Conservation (phyloP, 2,797 vertebrate genomes). For the Austrolebias charrua region DNA sequence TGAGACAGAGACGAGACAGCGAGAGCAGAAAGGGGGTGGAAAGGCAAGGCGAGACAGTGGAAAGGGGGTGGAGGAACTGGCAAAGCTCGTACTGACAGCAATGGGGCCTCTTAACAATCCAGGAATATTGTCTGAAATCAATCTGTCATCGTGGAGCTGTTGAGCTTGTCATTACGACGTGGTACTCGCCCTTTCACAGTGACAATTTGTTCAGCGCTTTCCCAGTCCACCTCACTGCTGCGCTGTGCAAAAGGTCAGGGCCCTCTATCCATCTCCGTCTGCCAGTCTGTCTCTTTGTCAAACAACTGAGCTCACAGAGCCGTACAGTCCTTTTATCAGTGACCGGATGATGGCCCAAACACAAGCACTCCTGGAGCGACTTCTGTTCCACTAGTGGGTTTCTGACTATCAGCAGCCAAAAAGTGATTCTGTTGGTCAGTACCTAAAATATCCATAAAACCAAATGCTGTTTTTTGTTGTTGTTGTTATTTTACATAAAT, state of each 20-base stretch:
- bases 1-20: conserved; percentile 61
- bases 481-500: no score
- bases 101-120: conserved; percentile 64
- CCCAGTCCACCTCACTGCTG: conserved; percentile 60
- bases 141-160: conserved; percentile 69
- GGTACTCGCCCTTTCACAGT: conserved; percentile 69
- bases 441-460: background rate
- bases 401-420: background rate
- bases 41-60: conserved; percentile 40
- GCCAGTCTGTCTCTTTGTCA: conserved; percentile 47
- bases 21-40: conserved; percentile 16
- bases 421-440: background rate
- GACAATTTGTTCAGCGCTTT: conserved; percentile 73
- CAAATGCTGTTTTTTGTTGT: background rate
- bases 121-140: conserved; percentile 73
- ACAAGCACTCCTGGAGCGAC: background rate
- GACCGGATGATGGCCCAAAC: conserved; percentile 8
- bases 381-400: background rate
- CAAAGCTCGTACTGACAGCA: conserved; percentile 77
- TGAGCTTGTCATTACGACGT: conserved; percentile 70
- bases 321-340: conserved; percentile 12
- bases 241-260: conserved; percentile 54
- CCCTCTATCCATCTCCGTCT: conserved; percentile 52
- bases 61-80: conserved; percentile 58
- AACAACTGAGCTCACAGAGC: conserved; percentile 33